Evolutionary conservation across 2,113 vertebrate genomes (phyloP).

Genomic region (Chloroceryle aenea): DNA sequence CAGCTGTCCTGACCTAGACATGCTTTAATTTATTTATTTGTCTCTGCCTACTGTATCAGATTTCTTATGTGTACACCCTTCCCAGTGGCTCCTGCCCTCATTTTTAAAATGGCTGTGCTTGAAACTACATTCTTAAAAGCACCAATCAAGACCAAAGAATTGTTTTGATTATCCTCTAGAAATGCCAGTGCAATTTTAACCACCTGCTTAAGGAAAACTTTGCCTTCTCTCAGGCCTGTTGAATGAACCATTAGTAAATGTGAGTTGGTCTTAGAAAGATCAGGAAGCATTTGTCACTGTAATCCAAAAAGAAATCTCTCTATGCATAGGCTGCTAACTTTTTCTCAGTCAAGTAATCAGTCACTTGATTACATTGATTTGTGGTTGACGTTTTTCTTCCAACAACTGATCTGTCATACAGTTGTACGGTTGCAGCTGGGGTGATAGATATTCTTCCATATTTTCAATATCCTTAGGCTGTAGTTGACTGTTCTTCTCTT

Average conservation of each 20-base stretch:
- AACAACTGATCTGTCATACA: not conserved
- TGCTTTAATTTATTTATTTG: not conserved
- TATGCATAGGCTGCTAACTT: conserved; percentile 7
- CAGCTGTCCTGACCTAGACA: not conserved
- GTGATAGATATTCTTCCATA: not conserved
- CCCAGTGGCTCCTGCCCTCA: not conserved
- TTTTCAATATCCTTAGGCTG: not conserved
- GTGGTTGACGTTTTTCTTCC: not conserved
- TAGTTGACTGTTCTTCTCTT: not conserved
- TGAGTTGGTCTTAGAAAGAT: not conserved
- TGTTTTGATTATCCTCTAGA: conserved; percentile 14
- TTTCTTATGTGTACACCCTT: not conserved
- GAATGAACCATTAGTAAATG: conserved; percentile 18
- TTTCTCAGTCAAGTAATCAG: not conserved
- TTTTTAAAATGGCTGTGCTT: not conserved
- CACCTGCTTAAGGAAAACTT: conserved; percentile 34
- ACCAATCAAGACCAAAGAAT: not conserved
- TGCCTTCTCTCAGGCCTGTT: not conserved
- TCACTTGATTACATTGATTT: conserved; percentile 28
- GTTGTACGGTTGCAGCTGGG: not conserved
- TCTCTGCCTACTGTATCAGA: not conserved
- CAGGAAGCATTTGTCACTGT: conserved; percentile 7
- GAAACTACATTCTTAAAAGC: not conserved
- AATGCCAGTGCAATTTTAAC: not conserved
- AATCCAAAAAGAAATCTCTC: conserved; percentile 24